Base-by-base conservation (phyloP, 2,797 vertebrate genomes). In the Coranthus polyacanthus region DNA sequence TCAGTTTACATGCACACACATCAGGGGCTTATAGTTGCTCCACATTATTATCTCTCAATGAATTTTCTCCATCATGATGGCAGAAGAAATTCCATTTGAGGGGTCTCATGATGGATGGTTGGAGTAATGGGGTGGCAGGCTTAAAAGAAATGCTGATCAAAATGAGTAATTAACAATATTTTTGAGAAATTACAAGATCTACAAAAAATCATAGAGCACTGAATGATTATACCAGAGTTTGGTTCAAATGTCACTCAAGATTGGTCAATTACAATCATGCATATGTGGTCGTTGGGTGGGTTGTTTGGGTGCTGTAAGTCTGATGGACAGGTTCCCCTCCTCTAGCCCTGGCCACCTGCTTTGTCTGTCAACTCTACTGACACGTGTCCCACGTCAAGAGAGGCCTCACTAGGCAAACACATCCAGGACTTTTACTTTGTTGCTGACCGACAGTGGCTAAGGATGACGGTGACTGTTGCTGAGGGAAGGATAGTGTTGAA, bases 321-420 rank as follows among this genome's bases (percentile, higher is more conserved):
- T 90, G 86, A 90, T 12, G 24, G 88, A 91, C 92, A 93, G 86
- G 76, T 91, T 88, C 81, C 78, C 89, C 87, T 85, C 85, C 83
- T 85, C 18, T 16, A 74, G 45, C 72, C 43, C 29, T 26, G 20
- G 61, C 61, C 68, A 91, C 79, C 88, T 88, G 89, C 82, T 89
- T 79, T 73, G 84, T 89, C 68, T 63, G 58, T 76, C 29, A 21
- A n/a, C 61, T 55, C 73, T 24, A 68, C 80, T 86, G 90, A 92
- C 86, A 91, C 75, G 50, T 83, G 89, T 88, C 79, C 71, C 61
- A 78, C 74, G 58, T 78, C 12, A 21, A 68, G 60, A 68, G 61
- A 69, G 58, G 69, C 26, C 58, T 70, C 75, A 60, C 32, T 54
- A 75, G 54, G 62, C 51, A 88, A 78, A 84, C 57, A 72, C 68